Base-by-base conservation (phyloP, 1,140 invertebrate species). In the Pseudomyrmex dendroicus region DNA sequence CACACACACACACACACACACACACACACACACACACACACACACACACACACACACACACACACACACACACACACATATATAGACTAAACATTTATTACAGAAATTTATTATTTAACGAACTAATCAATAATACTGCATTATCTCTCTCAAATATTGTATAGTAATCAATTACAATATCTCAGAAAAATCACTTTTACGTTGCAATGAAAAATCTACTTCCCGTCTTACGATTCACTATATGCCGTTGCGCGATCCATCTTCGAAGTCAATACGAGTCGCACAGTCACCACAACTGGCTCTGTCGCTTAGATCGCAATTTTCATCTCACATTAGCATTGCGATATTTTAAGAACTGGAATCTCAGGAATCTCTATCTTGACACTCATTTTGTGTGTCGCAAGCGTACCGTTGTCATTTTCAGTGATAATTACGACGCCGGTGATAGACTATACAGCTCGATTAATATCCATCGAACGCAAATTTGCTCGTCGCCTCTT, bases 401-500 rank as follows among this genome's bases (percentile, higher is more conserved):
- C 12, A 22, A 35, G 17, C 22, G 48, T 25, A 54, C 44, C 15
- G 8, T 8, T 25, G 17, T 62, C 13, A 66, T 77, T 66, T 59
- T 48, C 66, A 12, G 9, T 25, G 46, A 44, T 82, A 82, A 82
- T 82, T 82, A 44, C 56, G 59, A 82, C 8, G 67, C 15, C 12
- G 9, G 13, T 48, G 20, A 80, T 17, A 72, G n/a, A 52, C 17
- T n/a, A 50, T 77, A 77, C 44, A 12, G 50, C 22, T 48, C 50
- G 17, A 46, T 78, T 78, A 78, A 70, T 78, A 78, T 78, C 56
- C 50, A 70, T 56, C 20, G 8, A 2, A 10, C 10, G 61, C 46
- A 20, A 76, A 64, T 54, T 46, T 15, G 10, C 50, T 70, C 25
- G 50, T 22, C 35, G 5, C 35, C 5, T 35, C 20, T 59, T 8